Percentiles rank a stretch among this genome's conserved stretches.
These are phyloP conservation scores for Physeter macrocephalus DNA, from an alignment of 2,113 vertebrate genomes.

Conservation along the genomic window DNA sequence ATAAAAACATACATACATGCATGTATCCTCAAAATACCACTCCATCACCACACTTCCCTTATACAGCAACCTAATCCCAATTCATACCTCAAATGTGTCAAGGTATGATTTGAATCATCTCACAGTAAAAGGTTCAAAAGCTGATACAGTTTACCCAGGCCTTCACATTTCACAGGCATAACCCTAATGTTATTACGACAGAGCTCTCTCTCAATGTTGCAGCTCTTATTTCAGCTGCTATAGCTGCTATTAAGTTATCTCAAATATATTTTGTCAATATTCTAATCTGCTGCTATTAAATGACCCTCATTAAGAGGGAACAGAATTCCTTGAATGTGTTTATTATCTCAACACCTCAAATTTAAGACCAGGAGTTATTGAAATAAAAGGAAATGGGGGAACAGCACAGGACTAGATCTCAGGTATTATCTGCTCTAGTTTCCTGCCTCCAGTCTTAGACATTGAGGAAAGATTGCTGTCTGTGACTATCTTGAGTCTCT, in stretches of 20 bases:
- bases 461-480: background rate
- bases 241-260: background rate
- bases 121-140: background rate
- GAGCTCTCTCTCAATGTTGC: background rate
- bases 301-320: background rate
- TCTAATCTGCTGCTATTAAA: background rate
- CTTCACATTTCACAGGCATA: background rate
- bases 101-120: background rate
- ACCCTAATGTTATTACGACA: background rate
- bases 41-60: background rate
- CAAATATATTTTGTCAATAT: background rate
- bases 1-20: background rate
- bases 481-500: background rate
- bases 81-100: background rate
- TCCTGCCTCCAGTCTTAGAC: background rate
- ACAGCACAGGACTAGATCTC: background rate
- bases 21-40: background rate
- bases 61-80: background rate
- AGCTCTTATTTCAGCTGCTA: background rate
- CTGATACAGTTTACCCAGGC: background rate
- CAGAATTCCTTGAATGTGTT: background rate
- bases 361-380: background rate
- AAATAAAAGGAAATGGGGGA: background rate
- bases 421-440: background rate
- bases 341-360: background rate